Evolutionary conservation across 1,140 invertebrate genomes (phyloP).

Genomic region (Drosophila grimshawi): DNA sequence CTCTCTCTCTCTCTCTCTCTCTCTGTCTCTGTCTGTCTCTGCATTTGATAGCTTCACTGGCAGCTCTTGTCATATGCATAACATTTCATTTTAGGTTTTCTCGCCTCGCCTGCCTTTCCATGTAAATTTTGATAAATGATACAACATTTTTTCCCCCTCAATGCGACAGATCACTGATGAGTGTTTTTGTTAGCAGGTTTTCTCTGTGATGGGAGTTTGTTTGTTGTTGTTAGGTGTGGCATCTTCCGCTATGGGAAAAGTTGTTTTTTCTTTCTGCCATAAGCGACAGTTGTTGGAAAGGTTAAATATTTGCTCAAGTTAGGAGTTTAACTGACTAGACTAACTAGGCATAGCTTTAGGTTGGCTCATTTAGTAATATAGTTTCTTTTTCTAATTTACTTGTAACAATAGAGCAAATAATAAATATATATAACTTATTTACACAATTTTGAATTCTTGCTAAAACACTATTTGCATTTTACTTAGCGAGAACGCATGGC

Average conservation of each 20-base stretch:
- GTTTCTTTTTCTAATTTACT: conserved; percentile 8
- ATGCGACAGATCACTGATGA: conserved; percentile 40
- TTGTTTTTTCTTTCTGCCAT: conserved; percentile 7
- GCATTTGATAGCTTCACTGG: conserved; percentile 68
- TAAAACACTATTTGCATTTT: conserved; percentile 35
- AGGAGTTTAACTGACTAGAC: conserved; percentile 3
- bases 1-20: background rate
- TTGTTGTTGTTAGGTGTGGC: background rate
- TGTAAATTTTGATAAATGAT: conserved; percentile 75
- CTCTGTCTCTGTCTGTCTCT: conserved; percentile 19
- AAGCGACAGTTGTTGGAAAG: conserved; percentile 2
- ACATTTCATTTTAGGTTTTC: conserved; percentile 46
- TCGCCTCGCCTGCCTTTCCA: conserved; percentile 22
- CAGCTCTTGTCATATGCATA: conserved; percentile 69
- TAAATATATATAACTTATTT: conserved; percentile 35
- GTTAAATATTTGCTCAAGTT: conserved; percentile 26
- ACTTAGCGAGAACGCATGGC: conserved; percentile 7
- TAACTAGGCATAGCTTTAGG: background rate
- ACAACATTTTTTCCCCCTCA: conserved; percentile 14
- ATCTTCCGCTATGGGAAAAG: conserved; percentile 18
- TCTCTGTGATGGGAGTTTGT: conserved; percentile 2
- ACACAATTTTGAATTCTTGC: conserved; percentile 20
- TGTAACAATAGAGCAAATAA: conserved; percentile 45
- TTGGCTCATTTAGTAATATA: conserved; percentile 8
- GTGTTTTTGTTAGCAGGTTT: conserved; percentile 15